Evolutionary conservation across 2,113 vertebrate genomes (phyloP).

Genomic region (Peromyscus leucopus): DNA sequence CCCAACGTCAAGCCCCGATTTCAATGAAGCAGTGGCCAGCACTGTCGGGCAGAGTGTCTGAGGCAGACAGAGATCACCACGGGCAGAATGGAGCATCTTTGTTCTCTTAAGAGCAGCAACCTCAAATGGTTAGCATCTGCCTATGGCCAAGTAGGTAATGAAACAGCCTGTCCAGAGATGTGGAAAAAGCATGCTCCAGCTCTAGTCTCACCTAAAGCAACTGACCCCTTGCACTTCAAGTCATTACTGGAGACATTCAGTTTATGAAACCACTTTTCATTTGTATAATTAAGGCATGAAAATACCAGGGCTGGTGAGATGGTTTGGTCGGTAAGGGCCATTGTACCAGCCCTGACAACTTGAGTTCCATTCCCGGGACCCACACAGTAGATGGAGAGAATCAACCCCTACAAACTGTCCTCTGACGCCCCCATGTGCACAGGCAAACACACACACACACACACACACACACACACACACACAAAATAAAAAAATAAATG

Average conservation of each 20-base stretch:
- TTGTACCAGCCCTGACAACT: background rate
- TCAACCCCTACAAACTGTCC: background rate
- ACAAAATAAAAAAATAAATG: background rate
- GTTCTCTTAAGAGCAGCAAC: background rate
- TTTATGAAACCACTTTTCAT: background rate
- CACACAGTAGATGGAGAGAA: background rate
- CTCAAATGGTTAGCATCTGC: background rate
- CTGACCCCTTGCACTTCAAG: background rate
- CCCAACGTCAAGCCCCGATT: background rate
- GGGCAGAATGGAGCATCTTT: background rate
- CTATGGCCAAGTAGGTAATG: background rate
- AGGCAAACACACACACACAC: background rate
- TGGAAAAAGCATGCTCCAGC: background rate
- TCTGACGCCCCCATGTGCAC: background rate
- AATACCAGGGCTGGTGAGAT: background rate
- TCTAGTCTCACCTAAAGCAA: background rate
- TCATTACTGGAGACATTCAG: background rate
- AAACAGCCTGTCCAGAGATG: background rate
- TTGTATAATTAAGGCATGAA: constrained; percentile 3
- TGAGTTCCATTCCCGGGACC: background rate
- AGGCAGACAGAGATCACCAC: background rate
- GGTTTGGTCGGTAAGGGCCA: background rate
- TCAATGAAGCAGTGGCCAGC: background rate
- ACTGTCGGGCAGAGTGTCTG: too few relatives aligned
- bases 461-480: background rate